Percentiles rank a stretch among this genome's conserved stretches.
Conservation (phyloP, 1,140 invertebrate genomes). For the Berghia stephanieae region DNA sequence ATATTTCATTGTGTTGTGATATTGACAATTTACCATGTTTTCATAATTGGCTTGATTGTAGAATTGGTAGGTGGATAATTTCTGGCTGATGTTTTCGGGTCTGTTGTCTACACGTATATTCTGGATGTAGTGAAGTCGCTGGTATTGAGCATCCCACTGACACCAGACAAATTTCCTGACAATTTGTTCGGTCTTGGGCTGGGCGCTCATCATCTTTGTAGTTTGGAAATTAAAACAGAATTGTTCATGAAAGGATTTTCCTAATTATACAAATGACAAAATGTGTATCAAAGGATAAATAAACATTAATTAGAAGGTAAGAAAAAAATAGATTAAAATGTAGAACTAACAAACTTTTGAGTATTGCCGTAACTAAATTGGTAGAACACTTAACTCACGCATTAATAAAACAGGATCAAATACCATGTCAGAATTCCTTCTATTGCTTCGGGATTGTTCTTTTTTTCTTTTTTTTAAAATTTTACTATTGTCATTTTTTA, state of each 20-base stretch:
- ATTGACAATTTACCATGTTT: constrained; percentile 50
- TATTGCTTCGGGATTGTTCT: too few relatives aligned
- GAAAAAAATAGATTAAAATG: background rate
- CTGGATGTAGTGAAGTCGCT: constrained; percentile 55
- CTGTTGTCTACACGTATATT: constrained; percentile 31
- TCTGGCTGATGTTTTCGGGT: constrained; percentile 9
- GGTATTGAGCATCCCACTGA: constrained; percentile 58
- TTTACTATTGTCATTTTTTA: too few relatives aligned
- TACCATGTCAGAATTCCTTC: too few relatives aligned
- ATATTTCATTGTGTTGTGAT: too few relatives aligned
- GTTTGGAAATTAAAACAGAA: too few relatives aligned
- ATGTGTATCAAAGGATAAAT: background rate
- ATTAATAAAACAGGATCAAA: too few relatives aligned
- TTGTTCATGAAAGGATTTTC: too few relatives aligned
- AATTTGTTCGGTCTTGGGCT: constrained; percentile 58
- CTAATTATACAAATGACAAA: too few relatives aligned
- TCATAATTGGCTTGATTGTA: constrained; percentile 50
- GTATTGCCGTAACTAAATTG: too few relatives aligned
- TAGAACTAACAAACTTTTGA: background rate
- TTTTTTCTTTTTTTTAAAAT: too few relatives aligned
- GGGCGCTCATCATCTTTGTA: constrained; percentile 63
- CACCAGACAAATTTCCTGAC: constrained; percentile 60
- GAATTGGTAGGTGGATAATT: constrained; percentile 54
- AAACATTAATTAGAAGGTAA: background rate
- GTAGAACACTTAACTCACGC: too few relatives aligned